Conservation (phyloP, 1,140 invertebrate species). For the Drosophila chauvacae region DNA sequence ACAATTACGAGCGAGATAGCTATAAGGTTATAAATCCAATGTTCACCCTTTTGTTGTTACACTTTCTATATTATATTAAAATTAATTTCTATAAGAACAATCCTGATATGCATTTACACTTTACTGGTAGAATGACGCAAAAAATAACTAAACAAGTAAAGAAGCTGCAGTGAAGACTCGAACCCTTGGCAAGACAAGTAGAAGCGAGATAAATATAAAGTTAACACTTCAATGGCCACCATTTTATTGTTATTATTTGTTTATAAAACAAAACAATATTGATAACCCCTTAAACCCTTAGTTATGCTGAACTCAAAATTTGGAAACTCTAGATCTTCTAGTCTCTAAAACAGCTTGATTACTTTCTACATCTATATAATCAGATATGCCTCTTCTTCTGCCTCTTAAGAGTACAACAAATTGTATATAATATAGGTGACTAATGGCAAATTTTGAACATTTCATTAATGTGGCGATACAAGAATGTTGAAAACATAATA, state of each 20-base stretch:
- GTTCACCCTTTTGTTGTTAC: too few relatives aligned
- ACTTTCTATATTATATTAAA: too few relatives aligned
- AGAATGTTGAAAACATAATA: slow-evolving; percentile 7
- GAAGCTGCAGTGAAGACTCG: not conserved
- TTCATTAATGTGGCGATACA: not conserved
- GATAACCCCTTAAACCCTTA: not conserved
- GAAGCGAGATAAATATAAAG: not conserved
- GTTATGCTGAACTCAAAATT: not conserved
- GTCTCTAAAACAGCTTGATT: not conserved
- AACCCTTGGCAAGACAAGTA: not conserved
- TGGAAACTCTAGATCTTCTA: not conserved
- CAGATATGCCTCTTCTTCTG: not conserved
- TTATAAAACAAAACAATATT: not conserved
- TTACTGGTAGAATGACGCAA: too few relatives aligned
- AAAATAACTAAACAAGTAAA: not conserved
- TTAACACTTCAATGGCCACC: not conserved
- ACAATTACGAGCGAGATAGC: not conserved
- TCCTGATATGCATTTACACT: too few relatives aligned
- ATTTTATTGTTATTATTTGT: too few relatives aligned
- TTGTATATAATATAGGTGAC: not conserved
- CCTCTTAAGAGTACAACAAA: not conserved
- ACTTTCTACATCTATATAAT: not conserved
- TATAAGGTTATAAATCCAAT: not conserved
- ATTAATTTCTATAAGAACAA: too few relatives aligned
- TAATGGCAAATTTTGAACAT: not conserved